Evolutionary conservation across 2,888 invertebrate genomes (phyloP), one percentile per base, ranked within the genome.

Genomic region (Eledona agricola): DNA sequence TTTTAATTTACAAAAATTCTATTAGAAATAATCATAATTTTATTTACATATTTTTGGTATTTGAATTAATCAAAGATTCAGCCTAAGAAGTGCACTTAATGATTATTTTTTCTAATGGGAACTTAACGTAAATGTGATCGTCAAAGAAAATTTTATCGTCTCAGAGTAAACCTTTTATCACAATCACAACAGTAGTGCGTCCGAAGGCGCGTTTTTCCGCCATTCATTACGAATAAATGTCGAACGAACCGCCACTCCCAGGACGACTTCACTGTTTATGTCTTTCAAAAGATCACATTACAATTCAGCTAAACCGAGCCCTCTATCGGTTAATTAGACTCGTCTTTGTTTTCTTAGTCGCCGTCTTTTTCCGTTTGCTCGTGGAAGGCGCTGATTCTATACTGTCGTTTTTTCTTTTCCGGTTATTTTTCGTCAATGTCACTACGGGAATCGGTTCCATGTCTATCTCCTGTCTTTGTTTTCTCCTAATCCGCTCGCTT

Each of bases 401-500:
- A 40, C 40, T 40, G 28, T 67, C 67, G n/a, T 67, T 46, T 60
- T 73, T 73, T 15, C 67, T 46, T 28, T 62, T 67, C 40, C 62
- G 55, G 9, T 64, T 23, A 7, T 64, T 42, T 58, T 52, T 37
- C 11, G 25, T 4, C 25, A 25, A 25, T 9, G 37, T 9, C 17
- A 25, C 37, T 34, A 22, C n/a, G 13, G 29, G 22, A 20, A 43
- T 9, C 3, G 34, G 34, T 45, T 71, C 71, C 15, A 66, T 45
- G 54, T 76, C 74, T 17, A 75, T 69, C 61, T 75, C 75, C 50
- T 66, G 59, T 53, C 73, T 59, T 55, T 59, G 59, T 47, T 62
- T 54, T 9, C 49, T 52, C 20, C 72, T 60, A 53, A 77, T 75
- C 43, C 77, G 59, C 43, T 76, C 76, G 56, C 76, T 76, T 51